Evolutionary conservation across 1,140 invertebrate species (phyloP).

Genomic region (Heliconius himera): DNA sequence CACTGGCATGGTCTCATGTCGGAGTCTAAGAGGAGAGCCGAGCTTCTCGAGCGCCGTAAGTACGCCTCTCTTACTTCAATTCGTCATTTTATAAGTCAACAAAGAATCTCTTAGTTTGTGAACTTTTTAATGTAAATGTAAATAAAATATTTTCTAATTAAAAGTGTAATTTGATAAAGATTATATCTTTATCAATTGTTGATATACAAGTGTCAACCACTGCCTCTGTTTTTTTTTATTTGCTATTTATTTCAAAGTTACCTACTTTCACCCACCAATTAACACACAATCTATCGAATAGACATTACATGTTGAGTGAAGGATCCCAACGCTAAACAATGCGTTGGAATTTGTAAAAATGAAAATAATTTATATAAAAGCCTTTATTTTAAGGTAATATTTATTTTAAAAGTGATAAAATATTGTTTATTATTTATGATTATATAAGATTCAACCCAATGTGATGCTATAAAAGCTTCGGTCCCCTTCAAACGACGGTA

Average conservation of each 20-base stretch:
- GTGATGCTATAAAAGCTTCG: conserved; percentile 21
- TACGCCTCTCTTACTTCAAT: background rate
- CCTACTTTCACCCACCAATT: too few species aligned
- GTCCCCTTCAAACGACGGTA: conserved; percentile 25
- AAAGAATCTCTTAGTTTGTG: background rate
- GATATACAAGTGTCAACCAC: background rate
- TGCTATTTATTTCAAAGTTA: too few species aligned
- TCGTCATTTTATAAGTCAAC: background rate
- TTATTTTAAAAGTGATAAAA: background rate
- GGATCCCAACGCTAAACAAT: too few species aligned
- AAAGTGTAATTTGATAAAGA: too few species aligned
- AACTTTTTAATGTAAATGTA: background rate
- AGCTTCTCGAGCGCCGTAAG: background rate
- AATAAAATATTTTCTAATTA: too few species aligned
- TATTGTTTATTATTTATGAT: conserved; percentile 1
- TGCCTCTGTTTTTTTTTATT: background rate
- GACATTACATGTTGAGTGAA: too few species aligned
- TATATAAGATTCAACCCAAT: background rate
- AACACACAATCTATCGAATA: too few species aligned
- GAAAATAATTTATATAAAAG: too few species aligned
- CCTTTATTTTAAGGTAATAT: background rate
- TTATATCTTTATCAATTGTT: too few species aligned
- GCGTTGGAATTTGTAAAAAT: too few species aligned
- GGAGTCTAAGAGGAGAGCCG: background rate
- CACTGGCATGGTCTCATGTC: background rate